Evolutionary conservation across 2,113 vertebrate genomes (phyloP).

Genomic region (Onychostruthus taczanowskii): DNA sequence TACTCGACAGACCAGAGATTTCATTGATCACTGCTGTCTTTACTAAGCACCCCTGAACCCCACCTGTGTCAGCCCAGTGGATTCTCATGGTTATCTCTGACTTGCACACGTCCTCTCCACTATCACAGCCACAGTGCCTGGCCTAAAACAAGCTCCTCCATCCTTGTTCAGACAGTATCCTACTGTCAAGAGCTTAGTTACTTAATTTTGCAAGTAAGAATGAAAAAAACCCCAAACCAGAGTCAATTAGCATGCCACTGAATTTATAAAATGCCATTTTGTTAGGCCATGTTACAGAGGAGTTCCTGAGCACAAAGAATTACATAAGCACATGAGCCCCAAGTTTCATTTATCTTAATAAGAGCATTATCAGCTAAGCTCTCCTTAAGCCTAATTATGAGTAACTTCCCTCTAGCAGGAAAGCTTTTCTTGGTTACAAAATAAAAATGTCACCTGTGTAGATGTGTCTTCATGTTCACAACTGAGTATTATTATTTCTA

Average conservation of each 20-base stretch:
- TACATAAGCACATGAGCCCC: neutral
- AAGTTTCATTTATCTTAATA: neutral
- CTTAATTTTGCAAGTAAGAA: neutral
- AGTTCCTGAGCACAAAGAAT: neutral
- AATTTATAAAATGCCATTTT: neutral
- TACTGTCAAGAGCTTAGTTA: neutral
- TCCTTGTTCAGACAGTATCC: neutral
- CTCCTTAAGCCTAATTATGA: neutral
- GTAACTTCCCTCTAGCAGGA: neutral
- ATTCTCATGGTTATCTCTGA: neutral
- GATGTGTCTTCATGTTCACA: neutral
- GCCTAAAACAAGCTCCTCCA: neutral
- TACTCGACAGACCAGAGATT: neutral
- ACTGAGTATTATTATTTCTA: neutral
- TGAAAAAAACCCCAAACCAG: neutral
- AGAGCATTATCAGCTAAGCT: neutral
- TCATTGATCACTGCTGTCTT: neutral
- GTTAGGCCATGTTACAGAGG: neutral
- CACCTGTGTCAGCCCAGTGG: neutral
- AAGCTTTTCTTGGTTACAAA: neutral
- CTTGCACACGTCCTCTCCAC: neutral
- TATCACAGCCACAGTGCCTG: neutral
- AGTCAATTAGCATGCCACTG: neutral
- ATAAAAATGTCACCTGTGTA: neutral
- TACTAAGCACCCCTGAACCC: neutral